phyloP scores from a whole-genome alignment of 30 jellyfish, hydroid and myxozoan species.

The Hydra vulgaris region DNA sequence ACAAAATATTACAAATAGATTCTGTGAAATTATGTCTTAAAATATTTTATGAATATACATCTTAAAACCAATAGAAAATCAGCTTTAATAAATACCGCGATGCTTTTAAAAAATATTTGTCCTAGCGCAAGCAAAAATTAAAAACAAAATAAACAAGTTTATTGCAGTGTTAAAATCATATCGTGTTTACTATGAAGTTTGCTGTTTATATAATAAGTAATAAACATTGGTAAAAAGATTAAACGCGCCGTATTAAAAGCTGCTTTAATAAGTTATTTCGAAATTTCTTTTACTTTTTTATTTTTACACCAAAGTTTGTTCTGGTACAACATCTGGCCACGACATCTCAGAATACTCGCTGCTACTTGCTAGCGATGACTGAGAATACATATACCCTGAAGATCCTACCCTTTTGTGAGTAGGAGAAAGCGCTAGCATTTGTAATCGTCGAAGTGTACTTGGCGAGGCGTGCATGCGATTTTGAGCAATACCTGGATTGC shows the following conservation, averaged over 20 bases:
- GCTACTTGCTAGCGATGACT: slow-evolving; percentile 24
- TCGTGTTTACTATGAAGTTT: not conserved
- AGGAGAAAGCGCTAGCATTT: slow-evolving; percentile 26
- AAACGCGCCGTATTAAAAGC: not conserved
- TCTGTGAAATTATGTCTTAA: not conserved
- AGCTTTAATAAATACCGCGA: not conserved
- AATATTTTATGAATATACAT: not conserved
- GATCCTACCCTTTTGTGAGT: not conserved
- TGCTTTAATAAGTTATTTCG: no score
- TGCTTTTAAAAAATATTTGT: not conserved
- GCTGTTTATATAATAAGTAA: not conserved
- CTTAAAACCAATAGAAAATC: not conserved
- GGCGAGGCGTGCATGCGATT: slow-evolving; percentile 21
- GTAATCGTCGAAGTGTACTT: slow-evolving; percentile 21
- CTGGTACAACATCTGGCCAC: slow-evolving; percentile 32
- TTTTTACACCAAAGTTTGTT: slow-evolving; percentile 23
- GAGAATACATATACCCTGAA: slow-evolving; percentile 26
- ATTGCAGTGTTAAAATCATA: not conserved
- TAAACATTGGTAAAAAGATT: not conserved
- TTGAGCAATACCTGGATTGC: slow-evolving; percentile 34
- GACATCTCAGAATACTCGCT: slow-evolving; percentile 25
- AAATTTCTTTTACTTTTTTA: not conserved
- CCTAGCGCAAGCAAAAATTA: not conserved
- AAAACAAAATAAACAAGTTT: not conserved
- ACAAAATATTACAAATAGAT: not conserved